Evolutionary conservation across 2,113 vertebrate species (phyloP).

Genomic region (Erinaceus europaeus): DNA sequence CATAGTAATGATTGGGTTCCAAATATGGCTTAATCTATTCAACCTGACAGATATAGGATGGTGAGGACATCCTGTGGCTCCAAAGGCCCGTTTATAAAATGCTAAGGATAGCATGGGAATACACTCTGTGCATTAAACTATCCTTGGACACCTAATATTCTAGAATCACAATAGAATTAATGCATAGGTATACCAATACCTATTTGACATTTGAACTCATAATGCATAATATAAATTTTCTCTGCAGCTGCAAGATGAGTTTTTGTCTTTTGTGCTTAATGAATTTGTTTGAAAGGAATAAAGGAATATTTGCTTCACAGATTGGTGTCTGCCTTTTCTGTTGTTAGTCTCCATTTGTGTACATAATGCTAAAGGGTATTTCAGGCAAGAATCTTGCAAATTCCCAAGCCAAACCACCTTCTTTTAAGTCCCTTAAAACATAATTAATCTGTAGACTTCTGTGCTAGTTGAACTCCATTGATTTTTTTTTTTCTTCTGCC

Average conservation of each 20-base stretch:
- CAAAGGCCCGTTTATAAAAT: not conserved
- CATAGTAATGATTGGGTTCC: not conserved
- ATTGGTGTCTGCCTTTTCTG: not conserved
- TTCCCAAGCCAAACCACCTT: constrained; percentile 48
- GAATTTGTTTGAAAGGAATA: constrained; percentile 39
- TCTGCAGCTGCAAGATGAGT: not conserved
- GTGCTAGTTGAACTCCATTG: constrained; percentile 50
- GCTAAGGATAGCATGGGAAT: too few species aligned
- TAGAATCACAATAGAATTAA: not conserved
- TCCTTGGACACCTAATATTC: not conserved
- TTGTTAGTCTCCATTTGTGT: constrained; percentile 65
- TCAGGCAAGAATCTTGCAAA: constrained; percentile 63
- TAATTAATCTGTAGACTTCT: constrained; percentile 68
- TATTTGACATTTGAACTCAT: not conserved
- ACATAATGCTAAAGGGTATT: constrained; percentile 62
- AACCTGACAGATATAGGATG: not conserved
- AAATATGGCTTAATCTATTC: not conserved
- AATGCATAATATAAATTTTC: not conserved
- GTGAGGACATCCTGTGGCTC: not conserved
- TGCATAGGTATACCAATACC: not conserved
- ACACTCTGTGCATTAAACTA: not conserved
- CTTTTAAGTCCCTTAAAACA: constrained; percentile 56
- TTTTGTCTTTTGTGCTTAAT: not conserved
- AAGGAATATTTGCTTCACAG: not conserved
- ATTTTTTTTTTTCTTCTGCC: constrained; percentile 25